phyloP scores from a whole-genome alignment of 2,888 invertebrate genomes.

The Alcis repandata region DNA sequence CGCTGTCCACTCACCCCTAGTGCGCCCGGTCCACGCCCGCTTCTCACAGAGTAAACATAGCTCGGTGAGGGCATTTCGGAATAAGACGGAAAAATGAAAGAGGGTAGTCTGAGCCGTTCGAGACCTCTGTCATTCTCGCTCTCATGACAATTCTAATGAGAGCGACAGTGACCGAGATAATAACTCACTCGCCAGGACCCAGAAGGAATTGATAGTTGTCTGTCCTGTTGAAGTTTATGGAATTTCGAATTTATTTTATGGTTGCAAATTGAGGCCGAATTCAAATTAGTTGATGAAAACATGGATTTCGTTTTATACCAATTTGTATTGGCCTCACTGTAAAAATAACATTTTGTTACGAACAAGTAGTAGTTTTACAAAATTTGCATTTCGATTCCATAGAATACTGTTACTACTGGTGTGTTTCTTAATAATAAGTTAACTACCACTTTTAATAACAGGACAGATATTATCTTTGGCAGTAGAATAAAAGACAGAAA shows the following conservation, averaged over 20 bases:
- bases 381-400: not conserved
- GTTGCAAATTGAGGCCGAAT: too few species aligned
- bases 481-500: not conserved
- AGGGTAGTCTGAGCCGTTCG: too few species aligned
- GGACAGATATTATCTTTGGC: not conserved
- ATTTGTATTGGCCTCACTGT: not conserved
- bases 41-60: conserved; percentile 37
- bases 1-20: conserved; percentile 71
- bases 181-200: too few species aligned
- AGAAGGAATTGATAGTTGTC: not conserved
- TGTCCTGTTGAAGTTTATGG: not conserved
- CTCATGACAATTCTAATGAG: too few species aligned
- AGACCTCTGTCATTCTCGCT: too few species aligned
- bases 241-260: not conserved
- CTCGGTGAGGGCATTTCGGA: conserved; percentile 31
- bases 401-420: not conserved
- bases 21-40: conserved; percentile 59
- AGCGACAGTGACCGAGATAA: too few species aligned
- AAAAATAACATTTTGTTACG: not conserved
- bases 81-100: conserved; percentile 3
- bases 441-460: not conserved
- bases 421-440: too few species aligned
- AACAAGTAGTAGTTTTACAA: conserved; percentile 9
- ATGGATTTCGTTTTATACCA: too few species aligned
- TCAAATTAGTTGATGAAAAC: too few species aligned